A percentile compares a stretch with the other conserved stretches of the same genome.
Evolutionary conservation across 2,888 invertebrate species (phyloP).

Genomic region (Rapana venosa): DNA sequence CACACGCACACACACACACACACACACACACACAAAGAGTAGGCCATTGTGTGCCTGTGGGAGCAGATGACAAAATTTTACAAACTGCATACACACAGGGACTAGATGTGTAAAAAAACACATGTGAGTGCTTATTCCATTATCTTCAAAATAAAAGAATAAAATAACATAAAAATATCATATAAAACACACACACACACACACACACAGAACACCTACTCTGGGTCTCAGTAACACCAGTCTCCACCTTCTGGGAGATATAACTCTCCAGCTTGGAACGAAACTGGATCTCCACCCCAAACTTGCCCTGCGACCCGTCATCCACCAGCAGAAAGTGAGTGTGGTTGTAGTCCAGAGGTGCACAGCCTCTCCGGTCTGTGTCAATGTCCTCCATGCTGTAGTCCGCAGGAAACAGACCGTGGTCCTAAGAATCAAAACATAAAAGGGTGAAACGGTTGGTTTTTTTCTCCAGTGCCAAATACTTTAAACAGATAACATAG

Average conservation of each 20-base stretch:
- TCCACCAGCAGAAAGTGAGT: constrained; percentile 78
- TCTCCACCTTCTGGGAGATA: constrained; percentile 66
- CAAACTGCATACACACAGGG: constrained; percentile 12
- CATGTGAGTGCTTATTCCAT: too few species aligned
- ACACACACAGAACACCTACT: constrained; percentile 53
- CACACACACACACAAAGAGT: constrained; percentile 11
- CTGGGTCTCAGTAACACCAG: constrained; percentile 65
- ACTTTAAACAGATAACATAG: too few species aligned
- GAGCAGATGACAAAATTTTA: not conserved
- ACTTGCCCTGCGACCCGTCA: constrained; percentile 73
- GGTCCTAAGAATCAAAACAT: constrained; percentile 45
- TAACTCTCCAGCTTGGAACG: constrained; percentile 70
- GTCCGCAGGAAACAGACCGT: constrained; percentile 71
- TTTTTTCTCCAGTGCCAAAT: not conserved
- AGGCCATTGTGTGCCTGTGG: not conserved
- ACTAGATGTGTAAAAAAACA: too few species aligned
- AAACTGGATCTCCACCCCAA: constrained; percentile 74
- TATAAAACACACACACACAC: not conserved
- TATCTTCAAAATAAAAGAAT: too few species aligned
- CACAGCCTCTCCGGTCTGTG: constrained; percentile 51
- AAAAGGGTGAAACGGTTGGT: not conserved
- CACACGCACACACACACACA: too few species aligned
- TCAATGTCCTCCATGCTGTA: constrained; percentile 68
- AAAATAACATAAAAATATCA: not conserved
- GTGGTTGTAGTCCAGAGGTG: constrained; percentile 77